phyloP scores from a whole-genome alignment of 1,140 invertebrate species.

The Latrodectus geometricus region DNA sequence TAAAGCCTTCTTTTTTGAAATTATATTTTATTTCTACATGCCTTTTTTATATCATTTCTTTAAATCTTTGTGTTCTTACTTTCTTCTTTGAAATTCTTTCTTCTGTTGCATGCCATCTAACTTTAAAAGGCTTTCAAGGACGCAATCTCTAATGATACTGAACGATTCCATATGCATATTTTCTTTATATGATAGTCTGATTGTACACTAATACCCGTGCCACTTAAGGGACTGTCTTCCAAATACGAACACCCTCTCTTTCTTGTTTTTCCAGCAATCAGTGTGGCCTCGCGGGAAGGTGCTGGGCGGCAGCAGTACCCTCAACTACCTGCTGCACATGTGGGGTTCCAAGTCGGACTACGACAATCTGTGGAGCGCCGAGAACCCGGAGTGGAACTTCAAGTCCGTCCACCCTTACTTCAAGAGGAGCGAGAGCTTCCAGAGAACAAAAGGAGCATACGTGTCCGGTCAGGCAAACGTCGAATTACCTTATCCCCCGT shows the following conservation, averaged over 20 bases:
- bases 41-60: too few relatives aligned
- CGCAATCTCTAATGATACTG: too few relatives aligned
- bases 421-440: constrained; percentile 29
- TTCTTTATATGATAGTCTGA: too few relatives aligned
- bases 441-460: constrained; percentile 65
- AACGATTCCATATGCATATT: too few relatives aligned
- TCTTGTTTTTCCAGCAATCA: constrained; percentile 72
- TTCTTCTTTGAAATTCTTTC: too few relatives aligned
- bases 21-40: too few relatives aligned
- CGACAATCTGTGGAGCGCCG: constrained; percentile 83
- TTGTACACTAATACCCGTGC: too few relatives aligned
- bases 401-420: constrained; percentile 66
- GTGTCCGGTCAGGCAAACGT: constrained; percentile 29
- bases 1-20: too few relatives aligned
- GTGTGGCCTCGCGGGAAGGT: constrained; percentile 87
- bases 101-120: too few relatives aligned
- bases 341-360: constrained; percentile 87
- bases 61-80: too few relatives aligned
- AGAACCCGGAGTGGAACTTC: constrained; percentile 12
- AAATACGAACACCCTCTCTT: neutral
- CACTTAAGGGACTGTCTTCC: too few relatives aligned
- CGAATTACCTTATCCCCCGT: constrained; percentile 1
- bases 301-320: constrained; percentile 87
- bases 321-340: constrained; percentile 87
- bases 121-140: too few relatives aligned